These are phyloP conservation scores for Chouioia cunea DNA, from an alignment of 2,888 invertebrate genomes.

Conservation along the genomic window DNA sequence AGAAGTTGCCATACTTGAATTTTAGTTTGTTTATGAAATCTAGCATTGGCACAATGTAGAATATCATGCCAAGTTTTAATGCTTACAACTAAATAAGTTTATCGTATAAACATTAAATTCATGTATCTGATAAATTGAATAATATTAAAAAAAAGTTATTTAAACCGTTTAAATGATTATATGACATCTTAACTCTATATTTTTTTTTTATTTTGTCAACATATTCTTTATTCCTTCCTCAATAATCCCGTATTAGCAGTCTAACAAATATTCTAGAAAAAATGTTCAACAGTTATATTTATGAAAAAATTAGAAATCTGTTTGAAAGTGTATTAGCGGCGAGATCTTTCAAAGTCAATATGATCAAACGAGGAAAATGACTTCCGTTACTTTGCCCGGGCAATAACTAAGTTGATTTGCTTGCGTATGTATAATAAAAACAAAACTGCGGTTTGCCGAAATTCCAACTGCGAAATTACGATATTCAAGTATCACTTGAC, in stretches of 20 bases:
- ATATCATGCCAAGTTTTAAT: slow-evolving; percentile 41
- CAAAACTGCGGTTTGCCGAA: slow-evolving; percentile 36
- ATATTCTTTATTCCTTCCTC: slow-evolving; percentile 39
- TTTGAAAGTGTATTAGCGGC: slow-evolving; percentile 30
- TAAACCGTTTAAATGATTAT: slow-evolving; percentile 43
- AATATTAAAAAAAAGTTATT: slow-evolving; percentile 43
- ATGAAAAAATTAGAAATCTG: slow-evolving; percentile 35
- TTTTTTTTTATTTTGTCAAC: slow-evolving; percentile 40
- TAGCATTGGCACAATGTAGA: slow-evolving; percentile 44
- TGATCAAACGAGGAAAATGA: slow-evolving; percentile 30
- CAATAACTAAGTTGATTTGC: slow-evolving; percentile 36
- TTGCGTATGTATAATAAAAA: slow-evolving; percentile 34
- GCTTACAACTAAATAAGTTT: slow-evolving; percentile 42
- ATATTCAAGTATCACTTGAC: slow-evolving; percentile 44
- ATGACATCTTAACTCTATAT: slow-evolving; percentile 44
- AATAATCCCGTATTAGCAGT: slow-evolving; percentile 48
- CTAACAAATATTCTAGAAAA: slow-evolving; percentile 47
- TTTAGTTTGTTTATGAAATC: slow-evolving; percentile 42
- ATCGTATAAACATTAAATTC: slow-evolving; percentile 41
- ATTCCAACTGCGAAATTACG: slow-evolving; percentile 38
- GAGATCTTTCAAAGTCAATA: slow-evolving; percentile 23
- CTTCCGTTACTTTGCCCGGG: slow-evolving; percentile 44
- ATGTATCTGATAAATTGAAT: slow-evolving; percentile 42
- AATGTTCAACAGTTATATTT: slow-evolving; percentile 32
- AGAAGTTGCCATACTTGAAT: slow-evolving; percentile 39